Evolutionary conservation across 2,888 invertebrate genomes (phyloP), one percentile per base, ranked within the genome.

Genomic region (Lapara coniferarum): DNA sequence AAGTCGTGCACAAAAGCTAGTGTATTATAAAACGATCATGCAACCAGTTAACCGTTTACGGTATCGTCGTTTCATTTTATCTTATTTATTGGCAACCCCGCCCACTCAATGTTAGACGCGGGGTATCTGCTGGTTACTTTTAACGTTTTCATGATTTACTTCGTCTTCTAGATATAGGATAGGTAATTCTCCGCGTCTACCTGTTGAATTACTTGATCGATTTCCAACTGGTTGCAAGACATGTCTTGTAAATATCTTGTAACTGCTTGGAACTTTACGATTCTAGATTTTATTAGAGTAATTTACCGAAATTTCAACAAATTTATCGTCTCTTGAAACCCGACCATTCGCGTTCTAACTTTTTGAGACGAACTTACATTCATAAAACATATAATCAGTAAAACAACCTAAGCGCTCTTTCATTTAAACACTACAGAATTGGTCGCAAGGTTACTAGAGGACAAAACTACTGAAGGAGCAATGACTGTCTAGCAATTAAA

Each of bases 71-170:
- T 73, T 77, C 72, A 77, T 76, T 76, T 78, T 83, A 83, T 85
- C 82, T 82, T 84, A 85, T 89, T 88, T 88, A 88, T 87, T 78
- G 79, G 76, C 68, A 72, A 74, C 77, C 66, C 81, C 85, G 80
- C 85, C 86, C 80, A 85, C 85, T 75, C 76, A 74, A 77, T 79
- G 80, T 76, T 78, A 78, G 80, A 73, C 73, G 76, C 75, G 74
- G 73, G 74, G 72, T 78, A 77, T 76, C 74, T 71, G 70, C 72
- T 72, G 73, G 80, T 74, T 76, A 83, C 76, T 81, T 83, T 83
- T 80, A 84, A 83, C 82, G 82, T 81, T 85, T 86, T 85, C 87
- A 89, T 91, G 88, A 89, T 91, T 88, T 88, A 88, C 84, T 84
- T 63, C 53, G 44, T n/a, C 53, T 52, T 25, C 25, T 63, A 49